Evolutionary conservation across 1,140 invertebrate species (phyloP).

Genomic region (Akabosia matsudoensis): DNA sequence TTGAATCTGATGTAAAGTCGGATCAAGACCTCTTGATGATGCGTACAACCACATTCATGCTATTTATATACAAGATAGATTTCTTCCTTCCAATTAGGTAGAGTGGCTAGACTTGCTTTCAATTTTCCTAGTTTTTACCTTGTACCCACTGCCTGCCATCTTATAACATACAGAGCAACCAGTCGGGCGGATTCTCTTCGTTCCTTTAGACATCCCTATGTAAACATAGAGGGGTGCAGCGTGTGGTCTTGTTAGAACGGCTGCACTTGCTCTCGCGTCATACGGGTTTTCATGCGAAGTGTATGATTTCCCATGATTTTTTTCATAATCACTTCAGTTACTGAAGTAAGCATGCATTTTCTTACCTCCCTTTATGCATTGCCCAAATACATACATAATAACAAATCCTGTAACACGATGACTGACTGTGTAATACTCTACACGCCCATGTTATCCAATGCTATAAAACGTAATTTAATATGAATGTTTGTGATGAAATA

Average conservation of each 20-base stretch:
- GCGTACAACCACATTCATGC: too few relatives aligned
- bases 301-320: neutral
- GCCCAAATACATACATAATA: too few relatives aligned
- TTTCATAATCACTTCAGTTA: too few relatives aligned
- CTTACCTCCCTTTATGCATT: too few relatives aligned
- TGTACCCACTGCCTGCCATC: conserved; percentile 7
- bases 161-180: neutral
- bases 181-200: neutral
- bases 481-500: too few relatives aligned
- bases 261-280: neutral
- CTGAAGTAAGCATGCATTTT: too few relatives aligned
- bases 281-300: neutral
- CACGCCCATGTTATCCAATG: too few relatives aligned
- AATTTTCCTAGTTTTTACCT: conserved; percentile 12
- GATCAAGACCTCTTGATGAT: too few relatives aligned
- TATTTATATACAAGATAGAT: neutral
- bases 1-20: too few relatives aligned
- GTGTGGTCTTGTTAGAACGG: neutral
- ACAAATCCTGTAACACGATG: too few relatives aligned
- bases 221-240: conserved; percentile 18
- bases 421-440: too few relatives aligned
- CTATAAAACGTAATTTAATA: too few relatives aligned
- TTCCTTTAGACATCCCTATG: neutral
- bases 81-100: neutral
- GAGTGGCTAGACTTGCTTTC: neutral